Percentiles rank a stretch among this genome's conserved stretches.
phyloP scores from a whole-genome alignment of 1,140 invertebrate species.

The Heterodera carotae region DNA sequence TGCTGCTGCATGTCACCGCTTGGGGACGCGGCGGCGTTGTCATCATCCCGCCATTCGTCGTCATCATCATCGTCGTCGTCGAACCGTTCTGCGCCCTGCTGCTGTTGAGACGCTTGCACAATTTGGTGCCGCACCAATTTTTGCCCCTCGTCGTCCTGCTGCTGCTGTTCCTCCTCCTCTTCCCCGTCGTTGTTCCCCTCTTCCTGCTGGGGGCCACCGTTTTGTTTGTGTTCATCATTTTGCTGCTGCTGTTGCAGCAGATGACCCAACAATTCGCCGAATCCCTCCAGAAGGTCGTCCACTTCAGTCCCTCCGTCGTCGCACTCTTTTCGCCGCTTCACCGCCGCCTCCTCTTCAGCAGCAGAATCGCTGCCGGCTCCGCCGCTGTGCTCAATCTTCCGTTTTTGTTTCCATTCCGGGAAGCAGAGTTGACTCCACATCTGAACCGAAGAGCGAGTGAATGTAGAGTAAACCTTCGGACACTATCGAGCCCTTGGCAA shows the following conservation, averaged over 20 bases:
- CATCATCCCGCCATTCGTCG: constrained; percentile 9
- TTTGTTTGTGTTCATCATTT: not conserved
- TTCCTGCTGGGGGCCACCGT: too few species aligned
- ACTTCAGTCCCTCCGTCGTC: constrained; percentile 6
- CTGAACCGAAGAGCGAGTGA: constrained; percentile 14
- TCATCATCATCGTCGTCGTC: constrained; percentile 8
- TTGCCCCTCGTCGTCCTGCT: constrained; percentile 12
- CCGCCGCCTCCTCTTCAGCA: not conserved
- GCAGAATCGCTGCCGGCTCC: too few species aligned
- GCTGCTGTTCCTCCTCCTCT: not conserved
- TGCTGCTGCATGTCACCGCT: not conserved
- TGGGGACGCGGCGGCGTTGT: not conserved
- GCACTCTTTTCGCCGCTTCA: not conserved
- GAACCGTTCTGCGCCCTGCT: too few species aligned
- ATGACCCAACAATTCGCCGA: not conserved
- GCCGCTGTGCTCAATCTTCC: constrained; percentile 16
- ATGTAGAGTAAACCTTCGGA: too few species aligned
- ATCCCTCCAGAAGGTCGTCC: not conserved
- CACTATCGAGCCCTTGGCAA: too few species aligned
- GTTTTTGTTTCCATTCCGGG: constrained; percentile 59
- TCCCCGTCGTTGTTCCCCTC: not conserved
- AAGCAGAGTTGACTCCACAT: constrained; percentile 55
- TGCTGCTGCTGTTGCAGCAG: not conserved
- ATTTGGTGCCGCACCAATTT: too few species aligned
- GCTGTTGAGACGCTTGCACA: too few species aligned